These are phyloP conservation scores for Eupeodes luniger DNA, from an alignment of 2,888 invertebrate genomes.

Conservation along the genomic window DNA sequence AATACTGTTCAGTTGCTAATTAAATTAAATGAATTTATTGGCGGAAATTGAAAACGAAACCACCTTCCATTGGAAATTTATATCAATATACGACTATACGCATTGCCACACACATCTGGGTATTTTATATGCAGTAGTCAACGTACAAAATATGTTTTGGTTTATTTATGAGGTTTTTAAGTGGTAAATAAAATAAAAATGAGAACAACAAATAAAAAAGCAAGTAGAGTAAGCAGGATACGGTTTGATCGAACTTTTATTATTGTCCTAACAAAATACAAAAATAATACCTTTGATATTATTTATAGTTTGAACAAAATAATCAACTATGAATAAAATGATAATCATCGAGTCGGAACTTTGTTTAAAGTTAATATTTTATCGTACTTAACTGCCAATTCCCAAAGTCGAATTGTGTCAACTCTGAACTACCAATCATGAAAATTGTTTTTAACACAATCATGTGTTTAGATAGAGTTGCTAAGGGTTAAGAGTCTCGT, in stretches of 20 bases:
- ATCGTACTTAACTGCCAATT: too few relatives aligned
- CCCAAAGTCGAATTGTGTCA: too few relatives aligned
- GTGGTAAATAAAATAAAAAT: constrained; percentile 19
- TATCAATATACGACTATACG: neutral
- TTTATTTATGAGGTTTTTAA: constrained; percentile 2
- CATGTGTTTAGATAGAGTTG: too few relatives aligned
- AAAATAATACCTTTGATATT: neutral
- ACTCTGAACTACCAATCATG: too few relatives aligned
- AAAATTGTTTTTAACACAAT: too few relatives aligned
- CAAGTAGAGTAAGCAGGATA: constrained; percentile 3
- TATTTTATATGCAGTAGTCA: neutral
- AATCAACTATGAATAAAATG: neutral
- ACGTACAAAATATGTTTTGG: constrained; percentile 7
- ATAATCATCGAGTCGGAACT: too few relatives aligned
- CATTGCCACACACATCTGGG: constrained; percentile 45
- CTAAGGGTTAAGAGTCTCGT: too few relatives aligned
- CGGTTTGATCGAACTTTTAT: constrained; percentile 48
- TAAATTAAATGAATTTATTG: constrained; percentile 76
- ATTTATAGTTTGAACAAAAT: neutral
- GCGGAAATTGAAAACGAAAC: constrained; percentile 75
- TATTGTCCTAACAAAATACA: constrained; percentile 22
- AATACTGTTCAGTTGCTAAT: constrained; percentile 73
- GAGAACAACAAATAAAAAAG: constrained; percentile 1
- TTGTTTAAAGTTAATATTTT: too few relatives aligned
- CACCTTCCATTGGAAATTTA: constrained; percentile 31